A percentile compares a stretch with the other conserved stretches of the same genome.
These are phyloP conservation scores for Trichogramma dendrolimi DNA, from an alignment of 2,888 invertebrate genomes.

Conservation along the genomic window DNA sequence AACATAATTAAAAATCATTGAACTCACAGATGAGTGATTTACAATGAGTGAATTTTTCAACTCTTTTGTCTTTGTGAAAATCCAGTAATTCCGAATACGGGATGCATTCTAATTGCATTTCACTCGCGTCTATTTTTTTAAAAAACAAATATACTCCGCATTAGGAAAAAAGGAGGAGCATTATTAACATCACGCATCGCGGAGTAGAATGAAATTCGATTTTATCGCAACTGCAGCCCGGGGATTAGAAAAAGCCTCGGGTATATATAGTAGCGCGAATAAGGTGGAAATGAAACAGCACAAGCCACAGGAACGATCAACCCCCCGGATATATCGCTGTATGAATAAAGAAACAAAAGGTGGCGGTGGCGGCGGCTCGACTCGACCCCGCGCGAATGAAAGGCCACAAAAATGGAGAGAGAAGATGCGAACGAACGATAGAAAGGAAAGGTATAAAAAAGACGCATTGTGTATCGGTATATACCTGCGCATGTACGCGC, in stretches of 20 bases:
- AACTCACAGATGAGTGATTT: too few species aligned
- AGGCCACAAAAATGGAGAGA: constrained; percentile 11
- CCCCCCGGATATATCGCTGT: background rate
- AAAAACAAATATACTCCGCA: too few species aligned
- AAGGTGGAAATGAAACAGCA: constrained; percentile 32
- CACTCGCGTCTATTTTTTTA: too few species aligned
- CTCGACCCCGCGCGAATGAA: background rate
- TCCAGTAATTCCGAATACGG: too few species aligned
- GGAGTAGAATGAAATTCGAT: too few species aligned
- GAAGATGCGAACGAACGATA: constrained; percentile 17
- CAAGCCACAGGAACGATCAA: constrained; percentile 32
- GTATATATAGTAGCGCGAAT: background rate
- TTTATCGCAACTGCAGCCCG: background rate
- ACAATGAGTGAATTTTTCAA: too few species aligned
- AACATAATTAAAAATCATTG: too few species aligned
- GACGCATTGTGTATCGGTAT: constrained; percentile 6
- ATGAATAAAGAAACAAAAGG: background rate
- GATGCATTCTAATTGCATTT: too few species aligned
- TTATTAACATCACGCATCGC: too few species aligned
- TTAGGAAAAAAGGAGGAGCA: too few species aligned
- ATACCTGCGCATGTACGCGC: background rate
- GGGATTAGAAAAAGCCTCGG: background rate
- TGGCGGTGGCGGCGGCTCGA: too few species aligned
- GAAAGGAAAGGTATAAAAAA: constrained; percentile 23
- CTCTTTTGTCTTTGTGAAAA: too few species aligned